A percentile compares a stretch with the other conserved stretches of the same genome.
Conservation (phyloP, 1,140 invertebrate genomes). For the Papilio polyxenes region DNA sequence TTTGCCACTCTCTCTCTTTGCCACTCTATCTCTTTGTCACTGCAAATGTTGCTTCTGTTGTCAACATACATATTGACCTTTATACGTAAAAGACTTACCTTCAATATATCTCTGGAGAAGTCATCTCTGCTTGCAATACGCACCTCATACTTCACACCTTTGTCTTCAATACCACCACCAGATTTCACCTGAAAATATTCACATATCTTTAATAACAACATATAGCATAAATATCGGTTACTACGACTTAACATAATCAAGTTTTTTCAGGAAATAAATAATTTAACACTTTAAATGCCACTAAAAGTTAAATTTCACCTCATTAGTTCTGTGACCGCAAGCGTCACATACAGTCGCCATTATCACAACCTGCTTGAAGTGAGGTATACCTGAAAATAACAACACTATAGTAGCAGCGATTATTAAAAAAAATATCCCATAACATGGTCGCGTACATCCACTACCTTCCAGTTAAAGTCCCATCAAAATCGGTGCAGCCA, state of each 20-base stretch:
- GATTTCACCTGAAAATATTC: slow-evolving; percentile 88
- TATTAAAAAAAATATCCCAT: slow-evolving; percentile 76
- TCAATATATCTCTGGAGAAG: slow-evolving; percentile 95
- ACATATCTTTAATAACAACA: neutral
- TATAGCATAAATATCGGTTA: neutral
- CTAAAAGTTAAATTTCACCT: slow-evolving; percentile 48
- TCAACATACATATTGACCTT: no score
- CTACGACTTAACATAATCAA: no score
- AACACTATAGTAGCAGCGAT: slow-evolving; percentile 2
- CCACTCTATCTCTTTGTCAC: no score
- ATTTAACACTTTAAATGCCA: neutral
- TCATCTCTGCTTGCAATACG: slow-evolving; percentile 88
- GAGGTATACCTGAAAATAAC: slow-evolving; percentile 89
- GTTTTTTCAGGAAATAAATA: no score
- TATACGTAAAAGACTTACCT: slow-evolving; percentile 80
- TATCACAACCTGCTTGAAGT: slow-evolving; percentile 98
- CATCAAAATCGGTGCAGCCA: neutral
- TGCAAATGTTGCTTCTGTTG: no score
- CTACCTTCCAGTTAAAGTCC: no score
- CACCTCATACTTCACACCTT: slow-evolving; percentile 90
- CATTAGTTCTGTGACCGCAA: slow-evolving; percentile 87
- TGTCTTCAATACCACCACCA: slow-evolving; percentile 92
- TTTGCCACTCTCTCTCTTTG: no score
- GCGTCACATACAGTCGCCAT: slow-evolving; percentile 97
- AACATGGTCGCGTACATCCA: slow-evolving; percentile 98